Conservation (phyloP, 2,888 invertebrate species). For the Suillia variegata region DNA sequence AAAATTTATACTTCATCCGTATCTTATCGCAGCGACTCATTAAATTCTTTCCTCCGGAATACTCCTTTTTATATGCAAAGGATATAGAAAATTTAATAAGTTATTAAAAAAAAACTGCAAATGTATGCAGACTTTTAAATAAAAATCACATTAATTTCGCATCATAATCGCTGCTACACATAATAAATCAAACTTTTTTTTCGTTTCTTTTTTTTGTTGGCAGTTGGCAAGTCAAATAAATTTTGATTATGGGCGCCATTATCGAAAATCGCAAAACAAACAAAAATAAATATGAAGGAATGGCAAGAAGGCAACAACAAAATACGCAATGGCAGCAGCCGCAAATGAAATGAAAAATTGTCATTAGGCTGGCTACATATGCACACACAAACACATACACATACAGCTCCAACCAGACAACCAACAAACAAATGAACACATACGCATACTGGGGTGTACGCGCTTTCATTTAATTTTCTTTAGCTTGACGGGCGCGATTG, state of each 20-base stretch:
- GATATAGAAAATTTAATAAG: too few species aligned
- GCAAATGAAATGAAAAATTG: slow-evolving; percentile 43
- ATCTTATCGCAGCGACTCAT: too few species aligned
- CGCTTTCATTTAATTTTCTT: too few species aligned
- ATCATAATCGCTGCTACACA: slow-evolving; percentile 1
- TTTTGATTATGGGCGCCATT: slow-evolving; percentile 46
- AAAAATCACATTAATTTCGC: neutral
- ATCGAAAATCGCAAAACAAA: slow-evolving; percentile 32
- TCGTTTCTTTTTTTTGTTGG: neutral
- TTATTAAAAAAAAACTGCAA: too few species aligned
- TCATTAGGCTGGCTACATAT: slow-evolving; percentile 36
- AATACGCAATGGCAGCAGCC: slow-evolving; percentile 16
- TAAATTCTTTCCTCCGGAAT: too few species aligned
- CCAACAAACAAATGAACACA: neutral
- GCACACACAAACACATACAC: slow-evolving; percentile 28
- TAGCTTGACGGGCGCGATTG: too few species aligned
- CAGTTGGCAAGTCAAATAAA: slow-evolving; percentile 34
- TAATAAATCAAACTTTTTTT: neutral
- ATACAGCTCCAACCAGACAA: slow-evolving; percentile 4
- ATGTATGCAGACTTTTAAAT: too few species aligned
- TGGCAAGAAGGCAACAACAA: slow-evolving; percentile 14
- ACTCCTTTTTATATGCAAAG: too few species aligned
- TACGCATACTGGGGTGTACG: too few species aligned
- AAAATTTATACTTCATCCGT: too few species aligned
- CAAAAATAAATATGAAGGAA: slow-evolving; percentile 15